Evolutionary conservation across 2,888 invertebrate genomes (phyloP), one percentile per base, ranked within the genome.

Genomic region (Ormia ochracea): DNA sequence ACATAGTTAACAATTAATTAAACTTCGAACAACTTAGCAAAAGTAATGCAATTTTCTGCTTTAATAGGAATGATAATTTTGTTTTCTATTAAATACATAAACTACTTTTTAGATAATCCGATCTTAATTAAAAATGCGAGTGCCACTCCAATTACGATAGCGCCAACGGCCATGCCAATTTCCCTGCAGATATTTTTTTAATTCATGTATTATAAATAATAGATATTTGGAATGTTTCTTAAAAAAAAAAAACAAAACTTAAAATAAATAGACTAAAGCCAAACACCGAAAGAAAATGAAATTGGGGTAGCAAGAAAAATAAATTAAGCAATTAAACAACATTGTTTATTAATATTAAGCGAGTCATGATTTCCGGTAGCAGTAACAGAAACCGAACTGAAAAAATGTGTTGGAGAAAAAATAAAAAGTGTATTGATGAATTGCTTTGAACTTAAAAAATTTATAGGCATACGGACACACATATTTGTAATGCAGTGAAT

Each of bases 111-210:
- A 12, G 61, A 17, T 43, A 81, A 45, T n/a, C 48, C 26, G 50
- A 74, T 77, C 70, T 84, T 86, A 17, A 89, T 81, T 45, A 84
- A 69, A 81, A 86, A 85, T 69, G 86, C 84, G 41, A 86, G 81
- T 4, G 84, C 83, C 63, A 88, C 72, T 61, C 89, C 89, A 65
- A 86, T 69, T 26, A 85, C 38, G 36, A 88, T 78, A 54, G 88
- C 87, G 45, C 86, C 87, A 73, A 88, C 81, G 43, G 84, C 86
- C 61, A 86, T 78, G 74, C 85, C 85, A 72, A 89, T 85, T 80
- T 85, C 80, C 82, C 88, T 87, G 83, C 82, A 83, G 58, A 66
- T 63, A 81, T 81, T 54, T 38, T 50, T 58, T 17, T 66, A 65
- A 59, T 81, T 81, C n/a, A n/a, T n/a, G n/a, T n/a, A n/a, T n/a